These are phyloP conservation scores for Ophraella communa DNA, from an alignment of 2,888 invertebrate species.

Conservation along the genomic window DNA sequence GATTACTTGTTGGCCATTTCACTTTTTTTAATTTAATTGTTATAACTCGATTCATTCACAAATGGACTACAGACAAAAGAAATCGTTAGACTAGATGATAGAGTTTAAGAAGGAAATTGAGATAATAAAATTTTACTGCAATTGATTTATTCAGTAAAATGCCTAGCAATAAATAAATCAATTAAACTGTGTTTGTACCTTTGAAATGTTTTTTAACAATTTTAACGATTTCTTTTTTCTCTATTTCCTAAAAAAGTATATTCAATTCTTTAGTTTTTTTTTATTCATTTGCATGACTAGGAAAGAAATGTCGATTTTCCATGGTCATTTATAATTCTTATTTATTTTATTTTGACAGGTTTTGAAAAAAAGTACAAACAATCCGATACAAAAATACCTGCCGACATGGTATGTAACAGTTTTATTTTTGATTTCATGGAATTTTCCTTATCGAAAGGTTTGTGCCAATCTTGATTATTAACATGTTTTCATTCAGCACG, in stretches of 20 bases:
- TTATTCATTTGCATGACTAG: conserved; percentile 8
- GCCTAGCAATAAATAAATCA: too few relatives aligned
- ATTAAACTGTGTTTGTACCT: too few relatives aligned
- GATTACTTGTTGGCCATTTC: conserved; percentile 9
- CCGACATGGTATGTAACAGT: conserved; percentile 40
- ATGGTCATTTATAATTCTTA: conserved; percentile 25
- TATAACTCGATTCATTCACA: not conserved
- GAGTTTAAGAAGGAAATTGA: too few relatives aligned
- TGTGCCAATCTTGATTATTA: conserved; percentile 15
- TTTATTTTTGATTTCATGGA: conserved; percentile 30
- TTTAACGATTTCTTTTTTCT: not conserved
- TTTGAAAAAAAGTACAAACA: conserved; percentile 47
- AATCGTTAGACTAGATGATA: too few relatives aligned
- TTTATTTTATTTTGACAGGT: conserved; percentile 56
- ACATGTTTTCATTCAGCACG: conserved; percentile 2
- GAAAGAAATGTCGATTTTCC: not conserved
- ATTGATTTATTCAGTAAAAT: not conserved
- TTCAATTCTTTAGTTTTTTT: not conserved
- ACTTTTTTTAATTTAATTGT: conserved; percentile 3
- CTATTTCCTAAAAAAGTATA: not conserved
- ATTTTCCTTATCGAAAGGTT: conserved; percentile 26
- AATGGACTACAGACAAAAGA: not conserved
- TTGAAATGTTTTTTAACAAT: too few relatives aligned
- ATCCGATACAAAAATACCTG: conserved; percentile 31
- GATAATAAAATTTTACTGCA: too few relatives aligned